phyloP scores from a whole-genome alignment of 2,888 invertebrate species.

The Gortyna flavago region DNA sequence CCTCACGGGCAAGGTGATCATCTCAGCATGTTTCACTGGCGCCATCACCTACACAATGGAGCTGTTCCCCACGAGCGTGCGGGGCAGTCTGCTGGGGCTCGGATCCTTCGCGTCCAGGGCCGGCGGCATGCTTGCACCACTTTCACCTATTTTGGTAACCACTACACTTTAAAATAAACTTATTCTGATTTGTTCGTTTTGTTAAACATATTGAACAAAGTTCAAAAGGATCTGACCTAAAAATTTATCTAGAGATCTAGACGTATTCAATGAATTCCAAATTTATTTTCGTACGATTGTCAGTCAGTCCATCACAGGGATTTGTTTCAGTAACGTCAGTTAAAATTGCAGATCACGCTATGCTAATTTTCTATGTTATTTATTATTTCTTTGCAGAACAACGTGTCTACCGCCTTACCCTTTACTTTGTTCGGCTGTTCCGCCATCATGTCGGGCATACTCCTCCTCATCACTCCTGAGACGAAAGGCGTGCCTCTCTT shows the following conservation, averaged over 20 bases:
- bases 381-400: constrained; percentile 78
- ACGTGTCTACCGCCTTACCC: constrained; percentile 80
- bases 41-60: constrained; percentile 91
- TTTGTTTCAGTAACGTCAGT: background rate
- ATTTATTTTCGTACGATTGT: background rate
- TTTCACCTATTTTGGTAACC: constrained; percentile 89
- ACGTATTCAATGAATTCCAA: background rate
- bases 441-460: constrained; percentile 76
- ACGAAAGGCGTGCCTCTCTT: constrained; percentile 80
- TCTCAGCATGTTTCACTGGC: constrained; percentile 91
- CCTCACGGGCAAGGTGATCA: constrained; percentile 90
- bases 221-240: no score
- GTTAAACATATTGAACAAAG: background rate
- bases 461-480: constrained; percentile 80
- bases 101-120: constrained; percentile 90
- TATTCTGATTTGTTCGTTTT: background rate
- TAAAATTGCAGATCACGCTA: background rate
- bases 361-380: background rate
- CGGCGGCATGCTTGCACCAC: constrained; percentile 91
- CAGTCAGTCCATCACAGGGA: background rate
- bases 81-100: constrained; percentile 91
- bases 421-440: constrained; percentile 82
- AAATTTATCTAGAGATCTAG: background rate
- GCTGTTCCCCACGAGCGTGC: constrained; percentile 91
- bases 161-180: constrained; percentile 5